Percentiles rank a stretch among this genome's conserved stretches.
phyloP scores from a whole-genome alignment of 2,888 invertebrate species.

The Parnassius apollo region DNA sequence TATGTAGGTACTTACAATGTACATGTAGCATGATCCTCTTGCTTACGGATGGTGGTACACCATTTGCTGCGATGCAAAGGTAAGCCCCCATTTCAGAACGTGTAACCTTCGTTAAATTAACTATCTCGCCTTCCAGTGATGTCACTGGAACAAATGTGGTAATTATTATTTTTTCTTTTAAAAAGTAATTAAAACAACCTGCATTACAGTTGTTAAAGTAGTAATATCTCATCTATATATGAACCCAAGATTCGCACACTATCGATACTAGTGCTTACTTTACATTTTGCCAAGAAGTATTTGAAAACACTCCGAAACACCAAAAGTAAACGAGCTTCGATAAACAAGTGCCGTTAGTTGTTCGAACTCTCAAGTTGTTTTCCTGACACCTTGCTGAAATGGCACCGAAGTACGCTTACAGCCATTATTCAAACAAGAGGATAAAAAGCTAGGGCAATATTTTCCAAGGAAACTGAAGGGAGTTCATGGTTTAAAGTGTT shows the following conservation, averaged over 20 bases:
- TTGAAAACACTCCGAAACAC: conserved; percentile 69
- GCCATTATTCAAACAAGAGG: conserved; percentile 80
- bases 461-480: conserved; percentile 74
- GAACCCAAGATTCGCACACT: conserved; percentile 38
- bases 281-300: conserved; percentile 70
- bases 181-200: neutral
- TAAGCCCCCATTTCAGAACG: conserved; percentile 95
- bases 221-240: neutral
- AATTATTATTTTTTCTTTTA: conserved; percentile 11
- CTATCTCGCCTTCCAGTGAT: conserved; percentile 88
- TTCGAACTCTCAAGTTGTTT: conserved; percentile 69
- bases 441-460: conserved; percentile 80
- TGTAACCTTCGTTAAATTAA: conserved; percentile 91
- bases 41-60: conserved; percentile 93
- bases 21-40: conserved; percentile 95
- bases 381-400: conserved; percentile 75
- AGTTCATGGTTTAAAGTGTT: conserved; percentile 79
- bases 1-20: conserved; percentile 87
- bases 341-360: conserved; percentile 78
- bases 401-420: conserved; percentile 74
- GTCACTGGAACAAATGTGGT: conserved; percentile 68
- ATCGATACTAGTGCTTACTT: conserved; percentile 70
- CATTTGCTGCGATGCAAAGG: conserved; percentile 93
- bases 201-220: too few relatives aligned
- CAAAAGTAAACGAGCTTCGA: conserved; percentile 72